Conservation (phyloP, 2,888 invertebrate genomes). For the Acleris laterana region DNA sequence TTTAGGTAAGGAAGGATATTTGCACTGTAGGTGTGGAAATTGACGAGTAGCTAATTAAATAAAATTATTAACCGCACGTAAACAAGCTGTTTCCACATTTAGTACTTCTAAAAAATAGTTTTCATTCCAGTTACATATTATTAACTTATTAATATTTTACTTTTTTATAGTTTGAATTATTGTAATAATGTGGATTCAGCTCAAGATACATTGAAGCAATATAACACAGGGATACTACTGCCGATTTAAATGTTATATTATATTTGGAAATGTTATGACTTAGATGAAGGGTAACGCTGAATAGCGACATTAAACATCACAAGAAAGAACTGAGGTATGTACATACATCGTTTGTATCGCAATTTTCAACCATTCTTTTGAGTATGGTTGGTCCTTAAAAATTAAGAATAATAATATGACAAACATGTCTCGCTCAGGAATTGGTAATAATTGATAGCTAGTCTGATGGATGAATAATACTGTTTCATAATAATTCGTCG, state of each 20-base stretch:
- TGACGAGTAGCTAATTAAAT: constrained; percentile 24
- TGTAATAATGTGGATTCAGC: constrained; percentile 18
- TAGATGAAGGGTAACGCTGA: too few relatives aligned
- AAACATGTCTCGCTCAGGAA: too few relatives aligned
- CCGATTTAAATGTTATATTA: constrained; percentile 12
- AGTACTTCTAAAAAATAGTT: not conserved
- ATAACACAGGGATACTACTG: constrained; percentile 16
- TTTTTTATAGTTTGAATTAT: not conserved
- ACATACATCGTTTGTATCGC: too few relatives aligned
- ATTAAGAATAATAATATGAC: too few relatives aligned
- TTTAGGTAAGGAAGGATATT: constrained; percentile 39
- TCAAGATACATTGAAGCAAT: constrained; percentile 23
- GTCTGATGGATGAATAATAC: too few relatives aligned
- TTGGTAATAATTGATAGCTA: too few relatives aligned
- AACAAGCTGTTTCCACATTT: constrained; percentile 21
- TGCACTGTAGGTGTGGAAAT: constrained; percentile 23
- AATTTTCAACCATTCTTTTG: too few relatives aligned
- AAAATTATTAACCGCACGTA: constrained; percentile 12
- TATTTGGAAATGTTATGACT: too few relatives aligned
- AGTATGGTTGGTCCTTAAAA: too few relatives aligned
- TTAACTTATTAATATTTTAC: not conserved
- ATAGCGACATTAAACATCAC: too few relatives aligned
- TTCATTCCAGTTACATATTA: constrained; percentile 4
- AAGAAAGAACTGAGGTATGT: too few relatives aligned
- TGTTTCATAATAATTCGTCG: too few relatives aligned